A percentile compares a stretch with the other conserved stretches of the same genome.
Conservation (phyloP, 1,140 invertebrate genomes). For the Physella acuta region DNA sequence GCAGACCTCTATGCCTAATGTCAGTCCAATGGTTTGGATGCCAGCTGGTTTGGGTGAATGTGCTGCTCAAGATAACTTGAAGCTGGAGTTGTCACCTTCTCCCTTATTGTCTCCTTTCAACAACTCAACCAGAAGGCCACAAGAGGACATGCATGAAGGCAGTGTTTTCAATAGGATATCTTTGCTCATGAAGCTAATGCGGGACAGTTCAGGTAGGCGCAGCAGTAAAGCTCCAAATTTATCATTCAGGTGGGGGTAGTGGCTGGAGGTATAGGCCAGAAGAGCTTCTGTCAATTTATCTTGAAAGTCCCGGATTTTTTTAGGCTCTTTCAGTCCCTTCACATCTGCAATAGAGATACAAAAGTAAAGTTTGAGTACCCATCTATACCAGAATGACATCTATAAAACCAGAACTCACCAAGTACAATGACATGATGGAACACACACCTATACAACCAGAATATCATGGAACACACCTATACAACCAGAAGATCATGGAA, state of each 20-base stretch:
- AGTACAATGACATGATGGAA: no score
- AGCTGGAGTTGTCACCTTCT: neutral
- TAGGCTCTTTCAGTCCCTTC: slow-evolving; percentile 85
- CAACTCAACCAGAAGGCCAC: slow-evolving; percentile 93
- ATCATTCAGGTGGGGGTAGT: slow-evolving; percentile 87
- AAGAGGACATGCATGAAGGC: slow-evolving; percentile 81
- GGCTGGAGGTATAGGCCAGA: slow-evolving; percentile 85
- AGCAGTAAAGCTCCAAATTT: slow-evolving; percentile 93
- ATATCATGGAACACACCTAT: no score
- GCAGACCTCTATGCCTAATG: no score
- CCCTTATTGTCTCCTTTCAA: slow-evolving; percentile 65
- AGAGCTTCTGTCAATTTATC: slow-evolving; percentile 90
- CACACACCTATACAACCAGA: no score
- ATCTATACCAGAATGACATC: no score
- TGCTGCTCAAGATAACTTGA: no score
- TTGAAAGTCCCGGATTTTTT: slow-evolving; percentile 88
- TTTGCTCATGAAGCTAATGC: slow-evolving; percentile 91
- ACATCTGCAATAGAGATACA: slow-evolving; percentile 78
- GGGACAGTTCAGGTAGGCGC: slow-evolving; percentile 88
- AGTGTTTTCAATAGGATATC: slow-evolving; percentile 64
- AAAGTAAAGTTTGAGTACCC: no score
- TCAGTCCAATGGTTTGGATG: no score
- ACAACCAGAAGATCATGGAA: no score
- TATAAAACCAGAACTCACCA: no score
- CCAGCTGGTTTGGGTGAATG: no score